Base-by-base conservation (phyloP, 1,140 invertebrate species). In the Bombyx mandarina region DNA sequence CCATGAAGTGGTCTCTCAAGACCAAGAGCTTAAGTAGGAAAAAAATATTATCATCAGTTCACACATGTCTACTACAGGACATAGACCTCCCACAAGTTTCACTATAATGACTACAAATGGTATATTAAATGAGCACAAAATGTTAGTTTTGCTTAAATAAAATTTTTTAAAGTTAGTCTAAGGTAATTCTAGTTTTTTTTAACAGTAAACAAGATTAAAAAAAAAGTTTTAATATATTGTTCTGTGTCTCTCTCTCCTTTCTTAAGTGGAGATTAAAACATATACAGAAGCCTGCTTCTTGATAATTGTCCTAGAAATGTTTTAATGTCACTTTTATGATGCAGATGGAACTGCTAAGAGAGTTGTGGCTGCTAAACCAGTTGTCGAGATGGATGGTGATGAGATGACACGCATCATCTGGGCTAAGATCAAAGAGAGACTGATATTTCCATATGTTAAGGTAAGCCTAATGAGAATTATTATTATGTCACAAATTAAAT, bases 331-430 rank as follows among this genome's bases (percentile, higher is more conserved):
- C 26, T 8, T 62, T 56, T 72, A 69, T 71, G 52, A 72, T 83
- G 71, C 62, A 91, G 91, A 91, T 90, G 88, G 86, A 7, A 82
- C 88, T 43, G 86, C 81, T 46, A 90, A 90, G 67, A 83, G 93
- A 55, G 92, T 94, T 67, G 88, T 90, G 63, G 93, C 91, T 26
- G 86, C 90, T 47, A 93, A 93, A 50, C 93, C 95, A 18, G 91
- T 98, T 52, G 96, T 97, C 52, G 96, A 98, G 78, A 92, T 97
- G 89, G 95, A 97, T 88, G 96, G 96, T 59, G 96, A 98, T 90
- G 96, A 97, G 86, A 97, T 97, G 96, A 93, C 92, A 47, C 90
- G 94, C 63, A 94, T 96, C 57, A 96, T 96, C 64, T 96, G 95
- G 95, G 93, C 94, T 69, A 93, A 95, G 77, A 97, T 97, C 69